Conservation (phyloP, 92 coral and sea anemone genomes). For the Muricea muricata region DNA sequence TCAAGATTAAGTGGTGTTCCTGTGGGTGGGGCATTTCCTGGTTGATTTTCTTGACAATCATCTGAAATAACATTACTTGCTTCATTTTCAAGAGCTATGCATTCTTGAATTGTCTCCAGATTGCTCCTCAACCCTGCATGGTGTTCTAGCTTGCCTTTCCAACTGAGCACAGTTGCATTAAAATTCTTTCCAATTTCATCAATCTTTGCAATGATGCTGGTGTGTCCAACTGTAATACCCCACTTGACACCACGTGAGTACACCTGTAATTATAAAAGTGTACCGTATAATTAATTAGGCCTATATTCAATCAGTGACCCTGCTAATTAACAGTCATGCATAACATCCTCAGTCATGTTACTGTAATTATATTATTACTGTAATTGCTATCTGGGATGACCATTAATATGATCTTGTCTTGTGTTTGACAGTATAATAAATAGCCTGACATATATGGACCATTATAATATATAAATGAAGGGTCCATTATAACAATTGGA, state of each 20-base stretch:
- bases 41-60: background rate
- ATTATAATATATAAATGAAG: too few species aligned
- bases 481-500: too few species aligned
- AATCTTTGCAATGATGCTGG: slow-evolving; percentile 49
- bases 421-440: too few species aligned
- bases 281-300: slow-evolving; percentile 13
- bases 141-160: slow-evolving; percentile 64
- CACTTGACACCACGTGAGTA: slow-evolving; percentile 54
- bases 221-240: slow-evolving; percentile 53
- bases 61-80: background rate
- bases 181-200: slow-evolving; percentile 56
- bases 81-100: background rate
- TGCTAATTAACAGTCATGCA: too few species aligned
- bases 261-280: slow-evolving; percentile 15
- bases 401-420: too few species aligned
- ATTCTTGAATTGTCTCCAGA: slow-evolving; percentile 50
- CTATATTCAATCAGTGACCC: too few species aligned
- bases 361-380: too few species aligned
- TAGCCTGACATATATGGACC: too few species aligned
- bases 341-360: too few species aligned
- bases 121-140: slow-evolving; percentile 37
- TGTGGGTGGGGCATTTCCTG: background rate
- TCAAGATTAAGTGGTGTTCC: background rate
- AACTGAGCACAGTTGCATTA: slow-evolving; percentile 47
- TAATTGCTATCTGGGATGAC: too few species aligned